Evolutionary conservation across 2,797 vertebrate genomes (phyloP).

Genomic region (Anas georgica): DNA sequence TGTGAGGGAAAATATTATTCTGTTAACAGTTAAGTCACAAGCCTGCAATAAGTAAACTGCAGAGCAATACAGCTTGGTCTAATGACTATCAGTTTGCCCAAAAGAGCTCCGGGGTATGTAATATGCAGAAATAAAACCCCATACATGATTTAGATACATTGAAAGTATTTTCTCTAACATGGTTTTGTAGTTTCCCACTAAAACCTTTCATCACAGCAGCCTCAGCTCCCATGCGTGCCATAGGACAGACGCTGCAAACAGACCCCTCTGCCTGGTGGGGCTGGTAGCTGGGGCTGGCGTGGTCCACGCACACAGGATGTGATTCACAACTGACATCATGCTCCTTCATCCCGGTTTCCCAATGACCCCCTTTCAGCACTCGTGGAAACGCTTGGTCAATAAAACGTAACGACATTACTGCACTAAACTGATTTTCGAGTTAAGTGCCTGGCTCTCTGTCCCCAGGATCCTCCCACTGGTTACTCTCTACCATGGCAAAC

Average conservation of each 20-base stretch:
- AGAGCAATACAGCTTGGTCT: neutral
- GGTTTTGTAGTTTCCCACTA: conserved; percentile 18
- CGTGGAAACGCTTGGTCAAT: conserved; percentile 38
- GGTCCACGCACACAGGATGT: neutral
- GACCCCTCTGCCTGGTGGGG: neutral
- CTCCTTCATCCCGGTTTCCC: conserved; percentile 21
- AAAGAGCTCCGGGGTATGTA: neutral
- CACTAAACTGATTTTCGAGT: conserved; percentile 36
- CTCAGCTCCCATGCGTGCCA: neutral
- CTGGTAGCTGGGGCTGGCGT: neutral
- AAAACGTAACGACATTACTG: conserved; percentile 21
- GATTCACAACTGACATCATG: conserved; percentile 39
- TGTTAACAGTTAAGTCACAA: conserved; percentile 17
- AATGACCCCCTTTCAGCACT: conserved; percentile 42
- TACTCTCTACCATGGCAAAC: neutral
- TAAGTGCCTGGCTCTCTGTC: conserved; percentile 1
- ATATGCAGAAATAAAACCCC: neutral
- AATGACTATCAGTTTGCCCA: neutral
- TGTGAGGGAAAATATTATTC: neutral
- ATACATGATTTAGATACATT: neutral
- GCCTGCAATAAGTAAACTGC: neutral
- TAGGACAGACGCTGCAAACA: neutral
- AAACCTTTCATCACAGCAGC: neutral
- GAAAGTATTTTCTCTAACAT: neutral
- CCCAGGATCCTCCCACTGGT: neutral